Conservation (phyloP, 2,113 vertebrate genomes). For the Hyperoodon ampullatus region DNA sequence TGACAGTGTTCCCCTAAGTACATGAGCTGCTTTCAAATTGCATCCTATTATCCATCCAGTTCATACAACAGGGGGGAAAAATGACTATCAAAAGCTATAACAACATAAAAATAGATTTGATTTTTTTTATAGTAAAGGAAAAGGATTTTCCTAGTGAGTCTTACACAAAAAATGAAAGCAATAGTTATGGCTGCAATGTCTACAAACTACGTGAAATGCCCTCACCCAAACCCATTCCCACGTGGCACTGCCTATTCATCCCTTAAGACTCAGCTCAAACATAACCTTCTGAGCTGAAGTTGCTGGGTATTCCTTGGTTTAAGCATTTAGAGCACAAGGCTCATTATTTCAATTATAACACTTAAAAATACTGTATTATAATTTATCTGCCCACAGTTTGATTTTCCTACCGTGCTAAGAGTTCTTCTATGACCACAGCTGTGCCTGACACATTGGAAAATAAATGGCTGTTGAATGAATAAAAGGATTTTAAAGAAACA, state of each 20-base stretch:
- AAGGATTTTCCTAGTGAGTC: background rate
- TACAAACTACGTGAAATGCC: background rate
- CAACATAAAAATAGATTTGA: background rate
- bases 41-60: background rate
- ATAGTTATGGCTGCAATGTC: background rate
- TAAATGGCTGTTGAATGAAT: background rate
- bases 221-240: background rate
- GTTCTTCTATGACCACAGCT: background rate
- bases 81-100: background rate
- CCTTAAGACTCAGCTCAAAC: background rate
- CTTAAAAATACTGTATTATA: background rate
- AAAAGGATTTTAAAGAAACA: constrained; percentile 6
- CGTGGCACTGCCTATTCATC: background rate
- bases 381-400: background rate
- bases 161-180: background rate
- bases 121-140: background rate
- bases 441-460: background rate
- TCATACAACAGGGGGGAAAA: background rate
- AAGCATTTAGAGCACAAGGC: background rate
- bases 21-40: background rate
- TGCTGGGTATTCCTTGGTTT: background rate
- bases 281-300: background rate
- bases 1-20: background rate
- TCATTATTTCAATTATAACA: background rate
- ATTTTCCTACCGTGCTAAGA: background rate